Base-by-base conservation (phyloP, 2,888 invertebrate species). In the Philereme transversata region DNA sequence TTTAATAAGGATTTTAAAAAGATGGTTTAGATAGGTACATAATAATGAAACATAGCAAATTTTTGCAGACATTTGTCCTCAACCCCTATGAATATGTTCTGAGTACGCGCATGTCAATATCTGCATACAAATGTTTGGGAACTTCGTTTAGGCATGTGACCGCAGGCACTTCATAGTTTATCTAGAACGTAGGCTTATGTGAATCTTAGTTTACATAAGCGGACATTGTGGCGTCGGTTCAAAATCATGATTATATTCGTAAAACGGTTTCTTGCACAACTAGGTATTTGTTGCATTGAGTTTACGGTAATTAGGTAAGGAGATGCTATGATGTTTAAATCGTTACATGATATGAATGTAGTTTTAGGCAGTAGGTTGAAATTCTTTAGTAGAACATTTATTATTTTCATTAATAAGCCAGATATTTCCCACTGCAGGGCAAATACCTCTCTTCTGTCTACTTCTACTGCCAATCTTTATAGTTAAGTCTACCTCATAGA, bases 61-160 rank as follows among this genome's bases (percentile, higher is more conserved):
- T 45, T 40, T 34, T 35, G 35, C 35, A 41, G 34, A 47, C 46
- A 40, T n/a, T 22, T 54, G 55, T 5, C 59, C 49, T 63, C 56
- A 57, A 54, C 54, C 53, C 38, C 43, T 53, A 45, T 52, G 22
- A 22, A 22, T 52, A 57, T 44, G 51, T 54, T 57, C 53, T 62
- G 46, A 62, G 47, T 60, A 57, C 65, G 53, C 44, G 50, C 56
- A 53, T 59, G 62, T 34, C 56, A 62, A 76, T 86, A 88, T 86
- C 82, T 85, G 83, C 86, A 88, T 89, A 85, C 79, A 86, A 87
- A 88, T 87, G 86, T 86, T 86, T 82, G 78, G 75, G 78, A 81
- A 81, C 75, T 75, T 73, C 72, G 78, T 76, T 79, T 79, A 72
- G 65, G 65, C 57, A 67, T 67, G 64, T 64, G 61, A 65, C 64